Base-by-base conservation (phyloP, 2,113 vertebrate genomes). In the Anolis sagrei region DNA sequence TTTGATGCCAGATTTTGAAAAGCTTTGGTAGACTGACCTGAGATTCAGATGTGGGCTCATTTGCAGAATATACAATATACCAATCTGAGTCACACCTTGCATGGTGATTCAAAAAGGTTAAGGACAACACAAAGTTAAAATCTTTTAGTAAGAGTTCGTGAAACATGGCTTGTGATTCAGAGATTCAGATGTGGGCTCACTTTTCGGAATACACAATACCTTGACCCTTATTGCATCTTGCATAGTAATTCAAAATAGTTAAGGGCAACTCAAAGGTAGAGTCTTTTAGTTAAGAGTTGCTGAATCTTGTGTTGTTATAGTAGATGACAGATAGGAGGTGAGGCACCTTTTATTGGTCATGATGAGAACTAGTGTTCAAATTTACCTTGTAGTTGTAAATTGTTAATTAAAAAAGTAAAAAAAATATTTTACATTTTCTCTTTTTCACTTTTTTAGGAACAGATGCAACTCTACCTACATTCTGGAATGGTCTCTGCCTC, bases 381-480 rank as follows among this genome's bases (percentile, higher is more conserved):
- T 81, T 81, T 21, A 80, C 29, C n/a, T 51, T 29, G 1, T 3
- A 66, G 44, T 44, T 44, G 39, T 44, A 44, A 44, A 44, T 44
- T 44, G 3, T 44, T 44, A 44, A 44, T 44, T 44, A 44, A 44
- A 44, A 44, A 44, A n/a, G n/a, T 44, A 44, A 44, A 44, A 44
- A 44, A 44, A 44, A 4, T 5, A 44, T 44, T 5, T 44, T 44
- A 44, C 5, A 44, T 4, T 0, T 86, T 29, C 89, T 80, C 83
- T 58, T 1, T 58, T 58, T 54, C 58, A 18, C 90, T 68, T 34
- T 49, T 87, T 80, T 72, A 99, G 99, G 99, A 99, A 91, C 98
- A 99, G 89, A 96, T 98, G 88, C 96, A 92, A 93, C 95, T 99
- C 86, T 99, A 98, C 89, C 89, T 92, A 83, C 91, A 96, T 84